Evolutionary conservation across 1,140 invertebrate species (phyloP).

Genomic region (Idris sp.): DNA sequence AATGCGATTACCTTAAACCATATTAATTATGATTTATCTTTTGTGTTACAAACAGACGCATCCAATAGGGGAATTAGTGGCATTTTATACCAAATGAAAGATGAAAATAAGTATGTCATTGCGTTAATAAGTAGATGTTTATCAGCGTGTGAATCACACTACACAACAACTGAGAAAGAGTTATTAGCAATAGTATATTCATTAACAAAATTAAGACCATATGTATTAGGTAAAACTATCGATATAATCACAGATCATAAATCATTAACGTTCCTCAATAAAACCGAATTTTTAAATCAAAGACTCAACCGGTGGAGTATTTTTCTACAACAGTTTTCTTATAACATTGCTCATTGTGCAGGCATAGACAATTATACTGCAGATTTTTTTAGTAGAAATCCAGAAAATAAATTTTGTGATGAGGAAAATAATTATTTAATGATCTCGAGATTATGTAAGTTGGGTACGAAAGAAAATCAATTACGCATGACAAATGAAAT

Average conservation of each 20-base stretch:
- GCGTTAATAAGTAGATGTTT: background rate
- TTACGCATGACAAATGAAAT: background rate
- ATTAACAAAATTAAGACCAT: background rate
- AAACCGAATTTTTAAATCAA: slow-evolving; percentile 15
- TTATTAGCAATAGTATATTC: background rate
- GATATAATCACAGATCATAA: slow-evolving; percentile 36
- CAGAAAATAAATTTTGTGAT: slow-evolving; percentile 5
- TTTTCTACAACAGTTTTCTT: slow-evolving; percentile 29
- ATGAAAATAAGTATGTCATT: background rate
- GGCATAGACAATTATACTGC: slow-evolving; percentile 36
- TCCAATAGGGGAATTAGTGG: background rate
- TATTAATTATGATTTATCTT: background rate
- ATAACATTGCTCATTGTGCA: slow-evolving; percentile 11
- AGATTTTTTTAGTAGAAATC: slow-evolving; percentile 37
- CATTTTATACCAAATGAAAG: background rate
- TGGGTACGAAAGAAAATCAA: background rate
- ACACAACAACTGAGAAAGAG: background rate
- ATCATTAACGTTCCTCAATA: slow-evolving; percentile 19
- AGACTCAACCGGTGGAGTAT: slow-evolving; percentile 31
- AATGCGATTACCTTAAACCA: background rate
- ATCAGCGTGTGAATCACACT: background rate
- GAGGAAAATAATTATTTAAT: background rate
- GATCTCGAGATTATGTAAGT: too few relatives aligned
- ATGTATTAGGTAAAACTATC: background rate
- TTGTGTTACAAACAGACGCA: background rate